A percentile compares a stretch with the other conserved stretches of the same genome.
Evolutionary conservation across 1,140 invertebrate genomes (phyloP).

Genomic region (Alviniconcha marisindica): DNA sequence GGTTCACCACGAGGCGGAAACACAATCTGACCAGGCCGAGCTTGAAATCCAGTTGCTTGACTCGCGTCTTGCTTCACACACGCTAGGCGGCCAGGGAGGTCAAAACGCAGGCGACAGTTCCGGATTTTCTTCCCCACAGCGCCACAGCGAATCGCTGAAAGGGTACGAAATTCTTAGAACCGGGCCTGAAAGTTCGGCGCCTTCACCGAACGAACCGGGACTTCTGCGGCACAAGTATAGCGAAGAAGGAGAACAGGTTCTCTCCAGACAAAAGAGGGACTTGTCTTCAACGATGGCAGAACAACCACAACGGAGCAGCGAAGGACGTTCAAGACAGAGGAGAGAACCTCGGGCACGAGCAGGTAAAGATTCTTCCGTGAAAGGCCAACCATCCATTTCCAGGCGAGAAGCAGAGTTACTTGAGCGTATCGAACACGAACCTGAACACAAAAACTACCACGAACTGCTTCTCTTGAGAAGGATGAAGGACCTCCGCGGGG

Average conservation of each 20-base stretch:
- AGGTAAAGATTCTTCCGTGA: too few relatives aligned
- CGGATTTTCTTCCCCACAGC: background rate
- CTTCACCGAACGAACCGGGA: background rate
- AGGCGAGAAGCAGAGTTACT: background rate
- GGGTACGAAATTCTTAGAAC: background rate
- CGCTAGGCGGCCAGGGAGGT: too few relatives aligned
- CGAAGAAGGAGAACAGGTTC: background rate
- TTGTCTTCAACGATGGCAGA: background rate
- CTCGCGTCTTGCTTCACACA: too few relatives aligned
- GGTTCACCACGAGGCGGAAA: background rate
- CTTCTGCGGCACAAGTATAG: background rate
- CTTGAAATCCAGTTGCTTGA: too few relatives aligned
- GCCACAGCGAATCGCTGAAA: background rate
- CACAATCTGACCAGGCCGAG: background rate
- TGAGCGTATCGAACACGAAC: background rate
- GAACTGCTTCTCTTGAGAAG: background rate
- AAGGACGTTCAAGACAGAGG: too few relatives aligned
- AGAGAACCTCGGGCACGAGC: too few relatives aligned
- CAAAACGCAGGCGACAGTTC: background rate
- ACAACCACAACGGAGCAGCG: background rate
- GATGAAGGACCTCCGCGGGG: background rate
- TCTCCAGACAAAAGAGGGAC: background rate
- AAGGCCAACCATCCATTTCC: too few relatives aligned
- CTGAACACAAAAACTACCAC: constrained; percentile 2
- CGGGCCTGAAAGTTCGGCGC: background rate